Conservation (phyloP, 2,797 vertebrate genomes). For the Phalloptychus januarius region DNA sequence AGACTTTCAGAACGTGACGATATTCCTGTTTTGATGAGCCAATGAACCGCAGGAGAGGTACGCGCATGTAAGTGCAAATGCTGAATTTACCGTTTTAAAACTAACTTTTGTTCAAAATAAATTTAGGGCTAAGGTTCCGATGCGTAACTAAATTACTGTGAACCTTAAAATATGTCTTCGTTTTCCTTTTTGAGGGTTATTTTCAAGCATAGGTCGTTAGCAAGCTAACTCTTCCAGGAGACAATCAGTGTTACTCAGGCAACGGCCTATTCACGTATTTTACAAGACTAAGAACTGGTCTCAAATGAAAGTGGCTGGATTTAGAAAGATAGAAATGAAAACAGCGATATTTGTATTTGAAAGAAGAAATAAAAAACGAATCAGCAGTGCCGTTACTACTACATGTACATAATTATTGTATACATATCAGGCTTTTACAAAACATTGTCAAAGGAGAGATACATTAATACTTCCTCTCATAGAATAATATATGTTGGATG, state of each 20-base stretch:
- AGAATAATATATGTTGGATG: not conserved
- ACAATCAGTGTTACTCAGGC: not conserved
- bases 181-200: not conserved
- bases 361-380: not conserved
- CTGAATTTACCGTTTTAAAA: not conserved
- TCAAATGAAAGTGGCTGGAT: not conserved
- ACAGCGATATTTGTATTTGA: not conserved
- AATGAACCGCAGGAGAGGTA: conserved; percentile 61
- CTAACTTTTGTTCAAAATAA: fast-evolving
- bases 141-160: fast-evolving
- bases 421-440: not conserved
- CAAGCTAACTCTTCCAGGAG: conserved; percentile 7
- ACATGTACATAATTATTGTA: not conserved
- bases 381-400: too few relatives aligned
- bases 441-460: not conserved
- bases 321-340: not conserved
- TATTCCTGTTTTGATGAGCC: not conserved
- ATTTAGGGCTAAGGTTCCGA: fast-evolving
- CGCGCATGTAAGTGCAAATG: conserved; percentile 63
- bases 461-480: not conserved
- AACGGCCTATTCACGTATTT: not conserved
- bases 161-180: fast-evolving
- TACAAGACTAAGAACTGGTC: not conserved
- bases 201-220: not conserved
- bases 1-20: conserved; percentile 9